phyloP scores from a whole-genome alignment of 2,888 invertebrate genomes.

The Falcaria lacertinaria region DNA sequence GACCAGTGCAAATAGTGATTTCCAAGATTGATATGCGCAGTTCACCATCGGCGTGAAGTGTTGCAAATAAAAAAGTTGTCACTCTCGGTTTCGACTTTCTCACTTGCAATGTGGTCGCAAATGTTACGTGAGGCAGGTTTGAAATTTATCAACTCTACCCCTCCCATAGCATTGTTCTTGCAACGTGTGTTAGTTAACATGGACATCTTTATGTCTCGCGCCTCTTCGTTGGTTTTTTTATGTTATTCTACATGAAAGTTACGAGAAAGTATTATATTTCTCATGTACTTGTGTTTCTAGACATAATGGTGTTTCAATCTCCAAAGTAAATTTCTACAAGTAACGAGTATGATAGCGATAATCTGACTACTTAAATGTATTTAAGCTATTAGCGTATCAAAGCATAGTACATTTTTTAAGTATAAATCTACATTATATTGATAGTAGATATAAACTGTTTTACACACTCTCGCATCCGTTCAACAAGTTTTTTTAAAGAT shows the following conservation, averaged over 20 bases:
- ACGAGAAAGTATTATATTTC: constrained; percentile 18
- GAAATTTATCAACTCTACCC: constrained; percentile 18
- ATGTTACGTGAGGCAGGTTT: constrained; percentile 39
- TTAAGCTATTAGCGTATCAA: too few species aligned
- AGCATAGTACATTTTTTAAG: too few species aligned
- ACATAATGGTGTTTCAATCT: constrained; percentile 21
- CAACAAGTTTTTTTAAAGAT: constrained; percentile 10
- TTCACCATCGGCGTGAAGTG: constrained; percentile 32
- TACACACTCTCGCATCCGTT: too few species aligned
- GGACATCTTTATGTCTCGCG: neutral
- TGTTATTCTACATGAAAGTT: constrained; percentile 4
- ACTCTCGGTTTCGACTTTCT: constrained; percentile 59
- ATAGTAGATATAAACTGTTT: too few species aligned
- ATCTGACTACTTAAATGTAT: too few species aligned
- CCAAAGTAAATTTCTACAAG: too few species aligned
- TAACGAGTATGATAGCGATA: too few species aligned
- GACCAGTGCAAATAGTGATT: too few species aligned
- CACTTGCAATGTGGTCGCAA: constrained; percentile 35
- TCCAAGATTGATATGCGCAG: constrained; percentile 34
- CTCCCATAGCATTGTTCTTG: constrained; percentile 7
- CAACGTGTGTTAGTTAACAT: neutral
- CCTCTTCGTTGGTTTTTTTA: neutral
- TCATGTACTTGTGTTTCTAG: constrained; percentile 13
- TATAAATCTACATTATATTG: too few species aligned
- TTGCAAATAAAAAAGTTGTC: constrained; percentile 39